Base-by-base conservation (phyloP, 37 sponge, comb jelly and placozoan species). In the Eunapius fragilis region DNA sequence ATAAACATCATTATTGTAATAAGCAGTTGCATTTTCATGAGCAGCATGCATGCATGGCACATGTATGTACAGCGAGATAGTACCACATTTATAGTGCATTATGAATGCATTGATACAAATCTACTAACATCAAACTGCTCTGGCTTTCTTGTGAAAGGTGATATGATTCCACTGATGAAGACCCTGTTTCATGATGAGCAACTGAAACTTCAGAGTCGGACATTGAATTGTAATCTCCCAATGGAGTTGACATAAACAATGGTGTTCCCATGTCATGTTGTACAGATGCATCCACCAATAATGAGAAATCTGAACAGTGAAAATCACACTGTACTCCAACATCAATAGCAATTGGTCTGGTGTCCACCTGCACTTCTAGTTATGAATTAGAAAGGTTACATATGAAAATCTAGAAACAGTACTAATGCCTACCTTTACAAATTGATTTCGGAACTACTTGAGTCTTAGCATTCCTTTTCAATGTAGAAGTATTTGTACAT, bases 161-260 rank as follows among this genome's bases (percentile, higher is more conserved):
- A 41, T 41, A 41, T 41, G 41, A 9, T 41, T 41, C 41, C 6
- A 6, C 3, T 41, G 41, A 41, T 41, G 41, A 41, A 41, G n/a
- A n/a, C n/a, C n/a, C 41, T 9, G 41, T 41, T 41, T 41, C 41
- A 41, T 41, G 41, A 41, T 41, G 88, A 24, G 81, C 71, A 68
- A 86, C 78, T 67, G 88, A 88, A 69, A 82, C 24, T 68, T 31
- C 58, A 58, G 58, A 58, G 58, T 58, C 58, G 17, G 58, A 17
- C 58, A 58, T 58, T 58, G 58, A 11, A 58, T 58, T 58, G 17
- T 58, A 58, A 58, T 58, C 58, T 58, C 22, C 17, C 58, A 58
- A 58, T 58, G 58, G 58, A 58, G 58, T 58, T 58, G 58, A 58
- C 58, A 58, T 58, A 11, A 58, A 58, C 58, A 58, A 58, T 58